Evolutionary conservation across 1,140 invertebrate genomes (phyloP), one percentile per base, ranked within the genome.

Genomic region (Drosophila orena): DNA sequence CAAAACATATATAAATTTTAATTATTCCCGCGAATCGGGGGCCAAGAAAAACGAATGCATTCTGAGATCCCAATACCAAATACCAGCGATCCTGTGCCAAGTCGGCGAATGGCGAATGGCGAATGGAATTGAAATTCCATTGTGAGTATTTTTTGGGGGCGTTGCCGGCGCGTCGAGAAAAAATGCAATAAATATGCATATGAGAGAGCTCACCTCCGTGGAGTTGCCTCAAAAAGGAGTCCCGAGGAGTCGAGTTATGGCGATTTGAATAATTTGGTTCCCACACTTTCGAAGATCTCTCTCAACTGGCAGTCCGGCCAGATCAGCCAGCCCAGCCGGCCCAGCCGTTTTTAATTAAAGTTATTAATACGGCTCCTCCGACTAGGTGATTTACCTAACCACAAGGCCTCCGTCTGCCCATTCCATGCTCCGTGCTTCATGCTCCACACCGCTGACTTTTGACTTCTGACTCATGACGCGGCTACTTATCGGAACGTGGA

Each of bases 131-230:
- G 90, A 91, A 91, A 91, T 91, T 91, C 90, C 90, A 88, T 88
- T 91, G 79, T 79, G 80, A 72, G 79, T 88, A 57, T 58, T 57
- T 55, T 91, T 88, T 88, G 90, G 86, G 90, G 90, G 90, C 90
- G 90, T 91, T 90, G 73, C 90, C 86, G 86, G 68, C 80, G 85
- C 90, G 83, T 70, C 42, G 50, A 70, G 68, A 91, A 91, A 86
- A 79, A 91, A 91, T 91, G 90, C 90, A 91, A 91, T 91, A 91
- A 91, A 91, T 91, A 91, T 91, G 90, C 90, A 91, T 91, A 91
- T 90, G 90, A 91, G 81, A 81, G 79, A 75, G 73, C 35, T 66
- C 27, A 43, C 54, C 54, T 62, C 27, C 54, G 20, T 43, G 59
- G 34, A 40, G 64, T 24, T 50, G 64, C 64, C 24, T 44, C 64